Conservation (phyloP, 2,888 invertebrate genomes). For the Endomychus coccineus region DNA sequence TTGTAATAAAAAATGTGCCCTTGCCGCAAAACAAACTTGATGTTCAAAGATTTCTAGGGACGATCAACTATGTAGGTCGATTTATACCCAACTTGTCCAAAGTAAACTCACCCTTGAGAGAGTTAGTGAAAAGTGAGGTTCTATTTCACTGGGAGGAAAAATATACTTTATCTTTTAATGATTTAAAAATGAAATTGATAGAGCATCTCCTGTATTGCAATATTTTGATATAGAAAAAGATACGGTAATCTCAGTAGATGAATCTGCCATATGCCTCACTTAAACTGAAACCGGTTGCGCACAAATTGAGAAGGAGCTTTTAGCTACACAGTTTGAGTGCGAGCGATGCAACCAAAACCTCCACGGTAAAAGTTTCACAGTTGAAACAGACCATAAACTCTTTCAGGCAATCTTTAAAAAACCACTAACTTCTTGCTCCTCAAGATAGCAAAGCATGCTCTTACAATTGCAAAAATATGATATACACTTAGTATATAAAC, state of each 20-base stretch:
- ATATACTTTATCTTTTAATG: too few species aligned
- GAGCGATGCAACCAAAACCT: neutral
- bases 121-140: conserved; percentile 1
- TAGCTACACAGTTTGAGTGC: conserved; percentile 29
- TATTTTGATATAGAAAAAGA: conserved; percentile 1
- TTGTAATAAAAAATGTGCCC: neutral
- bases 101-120: conserved; percentile 1
- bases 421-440: conserved; percentile 13
- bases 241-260: neutral
- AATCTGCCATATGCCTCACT: too few species aligned
- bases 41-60: conserved; percentile 3
- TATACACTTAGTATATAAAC: conserved; percentile 16
- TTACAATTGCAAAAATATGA: conserved; percentile 16
- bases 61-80: neutral
- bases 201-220: conserved; percentile 4
- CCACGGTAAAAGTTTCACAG: neutral
- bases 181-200: too few species aligned
- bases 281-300: too few species aligned
- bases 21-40: neutral
- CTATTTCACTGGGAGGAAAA: conserved; percentile 1
- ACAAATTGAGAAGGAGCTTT: conserved; percentile 36
- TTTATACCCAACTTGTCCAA: conserved; percentile 2
- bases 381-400: conserved; percentile 10
- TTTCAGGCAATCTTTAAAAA: conserved; percentile 28
- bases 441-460: conserved; percentile 19